Conservation (phyloP, 2,888 invertebrate genomes). For the Thecocarcelia acutangulata region DNA sequence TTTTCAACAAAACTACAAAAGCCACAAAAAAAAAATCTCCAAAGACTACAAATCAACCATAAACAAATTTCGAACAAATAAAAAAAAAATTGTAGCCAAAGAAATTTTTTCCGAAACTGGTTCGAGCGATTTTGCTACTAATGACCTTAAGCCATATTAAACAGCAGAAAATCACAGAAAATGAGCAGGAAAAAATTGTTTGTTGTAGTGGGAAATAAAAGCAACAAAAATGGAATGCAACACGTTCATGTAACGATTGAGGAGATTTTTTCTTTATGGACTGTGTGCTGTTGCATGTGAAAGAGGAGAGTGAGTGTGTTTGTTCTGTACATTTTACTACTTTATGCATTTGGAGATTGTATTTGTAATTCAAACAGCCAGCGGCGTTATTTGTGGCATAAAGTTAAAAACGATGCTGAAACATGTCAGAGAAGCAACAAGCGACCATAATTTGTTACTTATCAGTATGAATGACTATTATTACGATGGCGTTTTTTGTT, state of each 20-base stretch:
- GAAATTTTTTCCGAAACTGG: conserved; percentile 60
- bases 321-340: not conserved
- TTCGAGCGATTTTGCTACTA: conserved; percentile 68
- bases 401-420: conserved; percentile 25
- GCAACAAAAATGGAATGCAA: conserved; percentile 42
- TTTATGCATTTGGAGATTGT: conserved; percentile 22
- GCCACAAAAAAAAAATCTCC: not conserved
- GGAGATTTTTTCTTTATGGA: conserved; percentile 37
- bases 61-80: conserved; percentile 47
- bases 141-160: conserved; percentile 67
- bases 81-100: not conserved
- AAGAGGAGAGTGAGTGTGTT: conserved; percentile 5
- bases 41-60: conserved; percentile 23
- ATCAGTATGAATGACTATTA: conserved; percentile 38
- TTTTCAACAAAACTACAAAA: conserved; percentile 45
- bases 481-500: conserved; percentile 11
- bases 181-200: conserved; percentile 4
- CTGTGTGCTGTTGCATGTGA: conserved; percentile 29
- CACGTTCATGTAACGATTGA: conserved; percentile 62
- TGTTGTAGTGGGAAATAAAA: conserved; percentile 21
- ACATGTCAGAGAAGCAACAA: conserved; percentile 50
- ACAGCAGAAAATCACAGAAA: conserved; percentile 42
- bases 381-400: conserved; percentile 51
- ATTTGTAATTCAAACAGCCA: conserved; percentile 49
- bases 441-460: conserved; percentile 62